Percentiles rank a stretch among this genome's conserved stretches.
phyloP scores from a whole-genome alignment of 2,113 vertebrate species.

The Eulemur rufifrons region DNA sequence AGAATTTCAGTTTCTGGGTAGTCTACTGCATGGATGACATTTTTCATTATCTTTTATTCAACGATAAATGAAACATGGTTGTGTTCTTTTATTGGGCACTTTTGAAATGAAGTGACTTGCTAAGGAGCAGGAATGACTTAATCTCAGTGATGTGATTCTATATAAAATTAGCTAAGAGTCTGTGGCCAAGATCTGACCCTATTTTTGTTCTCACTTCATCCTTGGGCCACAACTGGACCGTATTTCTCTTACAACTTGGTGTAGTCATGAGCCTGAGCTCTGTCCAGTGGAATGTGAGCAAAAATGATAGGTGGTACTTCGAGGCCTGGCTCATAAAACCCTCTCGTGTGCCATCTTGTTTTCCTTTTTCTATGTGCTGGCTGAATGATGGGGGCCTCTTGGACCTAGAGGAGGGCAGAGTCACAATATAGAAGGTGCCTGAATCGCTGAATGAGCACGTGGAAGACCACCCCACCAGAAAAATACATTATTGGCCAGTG shows the following conservation, averaged over 20 bases:
- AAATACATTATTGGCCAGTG: not conserved
- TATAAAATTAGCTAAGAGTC: not conserved
- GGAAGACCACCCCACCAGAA: not conserved
- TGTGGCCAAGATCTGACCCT: not conserved
- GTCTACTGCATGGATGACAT: not conserved
- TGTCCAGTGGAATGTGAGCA: not conserved
- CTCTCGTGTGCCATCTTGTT: not conserved
- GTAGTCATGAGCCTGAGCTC: not conserved
- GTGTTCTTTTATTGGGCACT: not conserved
- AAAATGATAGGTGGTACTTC: not conserved
- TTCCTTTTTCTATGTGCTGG: not conserved
- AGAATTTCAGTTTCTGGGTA: conserved; percentile 58
- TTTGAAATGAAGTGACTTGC: conserved; percentile 17
- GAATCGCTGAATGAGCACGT: not conserved
- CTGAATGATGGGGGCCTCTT: not conserved
- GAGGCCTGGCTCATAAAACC: not conserved
- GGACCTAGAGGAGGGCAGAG: not conserved
- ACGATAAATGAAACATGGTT: conserved; percentile 26
- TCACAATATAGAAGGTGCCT: not conserved
- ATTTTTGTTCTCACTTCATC: not conserved
- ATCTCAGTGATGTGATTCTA: not conserved
- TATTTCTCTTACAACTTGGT: not conserved
- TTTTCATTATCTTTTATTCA: conserved; percentile 22
- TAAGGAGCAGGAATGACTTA: not conserved
- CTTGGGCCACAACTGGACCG: not conserved